Evolutionary conservation across 2,113 vertebrate genomes (phyloP), one percentile per base, ranked within the genome.

Genomic region (Oncorhynchus tshawytscha): DNA sequence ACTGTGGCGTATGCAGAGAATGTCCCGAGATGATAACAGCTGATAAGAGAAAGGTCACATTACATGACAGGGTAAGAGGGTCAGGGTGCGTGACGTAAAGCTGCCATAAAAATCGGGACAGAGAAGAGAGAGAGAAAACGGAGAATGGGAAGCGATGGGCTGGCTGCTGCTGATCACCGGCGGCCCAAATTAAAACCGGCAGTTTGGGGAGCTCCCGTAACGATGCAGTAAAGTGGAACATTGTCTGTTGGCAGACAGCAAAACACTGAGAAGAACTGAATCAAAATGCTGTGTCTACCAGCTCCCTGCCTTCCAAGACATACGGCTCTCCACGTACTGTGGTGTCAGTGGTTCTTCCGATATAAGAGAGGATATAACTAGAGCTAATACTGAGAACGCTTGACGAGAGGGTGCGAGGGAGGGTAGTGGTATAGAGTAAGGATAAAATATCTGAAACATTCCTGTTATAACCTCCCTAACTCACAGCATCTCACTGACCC

Each of bases 11-110:
- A 31, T 29, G 45, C 5, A 1, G 77, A 85, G 86, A 81, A 81
- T 68, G 79, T 60, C 72, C 79, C 77, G 71, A 84, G 85, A 79
- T 84, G 12, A 16, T 51, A 86, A 82, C 83, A 89, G 81, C 87
- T 84, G 90, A 91, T 91, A 90, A 89, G 82, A 79, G 79, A 18
- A 45, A 54, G 51, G 16, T 54, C 73, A 77, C 76, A 65, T 89
- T 91, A 83, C 87, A 81, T 87, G 87, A 89, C 74, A 75, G 64
- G 48, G 51, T 54, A 54, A 18, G 3, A 15, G 51, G 51, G 51
- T 16, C 51, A 54, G 16, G 51, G 3, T 51, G 3, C 1, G 51
- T 54, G 51, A 54, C 4, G 49, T 16, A 54, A 54, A 15, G 16
- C 15, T 54, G 51, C 15, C 4, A 54, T 54, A 54, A 54, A 45